These are phyloP conservation scores for Hypanus sabinus DNA, from an alignment of 2,113 vertebrate genomes.

Conservation along the genomic window DNA sequence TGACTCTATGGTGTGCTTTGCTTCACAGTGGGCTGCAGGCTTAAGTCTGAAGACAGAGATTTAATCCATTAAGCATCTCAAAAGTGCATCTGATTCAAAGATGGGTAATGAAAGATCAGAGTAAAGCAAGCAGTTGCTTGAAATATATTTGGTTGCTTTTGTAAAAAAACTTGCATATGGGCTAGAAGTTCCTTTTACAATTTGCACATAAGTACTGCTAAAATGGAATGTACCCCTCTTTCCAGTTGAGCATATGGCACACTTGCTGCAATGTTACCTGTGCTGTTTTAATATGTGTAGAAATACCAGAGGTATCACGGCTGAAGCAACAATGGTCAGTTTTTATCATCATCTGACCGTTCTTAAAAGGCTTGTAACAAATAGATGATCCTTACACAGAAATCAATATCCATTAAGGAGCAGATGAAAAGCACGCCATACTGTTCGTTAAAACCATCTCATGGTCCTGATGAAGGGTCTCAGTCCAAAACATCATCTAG, in stretches of 20 bases:
- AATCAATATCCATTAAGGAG: not conserved
- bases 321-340: not conserved
- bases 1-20: slow-evolving; percentile 51
- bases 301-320: not conserved
- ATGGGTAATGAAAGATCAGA: not conserved
- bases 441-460: not conserved
- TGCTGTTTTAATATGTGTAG: not conserved
- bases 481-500: too few relatives aligned
- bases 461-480: too few relatives aligned
- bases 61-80: slow-evolving; percentile 70
- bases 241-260: not conserved
- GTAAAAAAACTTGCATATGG: not conserved
- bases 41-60: slow-evolving; percentile 45
- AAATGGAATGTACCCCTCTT: not conserved
- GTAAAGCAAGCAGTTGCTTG: not conserved
- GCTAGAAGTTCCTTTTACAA: not conserved
- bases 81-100: slow-evolving; percentile 41
- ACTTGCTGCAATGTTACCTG: too few relatives aligned
- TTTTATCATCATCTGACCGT: not conserved
- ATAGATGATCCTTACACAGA: not conserved
- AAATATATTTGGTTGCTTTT: slow-evolving; percentile 19
- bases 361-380: not conserved
- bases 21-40: slow-evolving; percentile 54
- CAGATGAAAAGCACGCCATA: not conserved
- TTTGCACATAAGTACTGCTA: not conserved